These are phyloP conservation scores for Ptiloglossa arizonensis DNA, from an alignment of 1,140 invertebrate genomes.

Conservation along the genomic window DNA sequence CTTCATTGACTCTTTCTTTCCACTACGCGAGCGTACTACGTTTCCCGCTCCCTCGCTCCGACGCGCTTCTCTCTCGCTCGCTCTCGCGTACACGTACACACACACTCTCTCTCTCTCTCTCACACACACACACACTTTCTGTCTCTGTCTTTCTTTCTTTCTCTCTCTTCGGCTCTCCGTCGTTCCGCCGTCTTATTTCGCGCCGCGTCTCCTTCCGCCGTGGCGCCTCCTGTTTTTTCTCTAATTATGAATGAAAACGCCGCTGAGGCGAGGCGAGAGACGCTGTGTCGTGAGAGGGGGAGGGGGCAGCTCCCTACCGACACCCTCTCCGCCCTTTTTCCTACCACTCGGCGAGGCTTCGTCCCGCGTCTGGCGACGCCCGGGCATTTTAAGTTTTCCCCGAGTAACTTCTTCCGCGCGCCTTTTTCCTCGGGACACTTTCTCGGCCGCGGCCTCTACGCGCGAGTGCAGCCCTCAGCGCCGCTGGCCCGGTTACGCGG, in stretches of 20 bases:
- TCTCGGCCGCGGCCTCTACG: not conserved
- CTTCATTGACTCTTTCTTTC: conserved; percentile 83
- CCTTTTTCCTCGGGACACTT: conserved; percentile 26
- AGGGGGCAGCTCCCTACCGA: too few relatives aligned
- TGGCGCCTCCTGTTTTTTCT: conserved; percentile 73
- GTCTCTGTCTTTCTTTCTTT: not conserved
- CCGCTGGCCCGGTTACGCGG: conserved; percentile 31
- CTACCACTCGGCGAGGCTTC: not conserved
- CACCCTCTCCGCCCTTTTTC: not conserved
- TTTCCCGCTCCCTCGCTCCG: not conserved
- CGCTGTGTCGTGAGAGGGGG: too few relatives aligned
- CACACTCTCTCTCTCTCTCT: too few relatives aligned
- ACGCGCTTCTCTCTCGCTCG: not conserved
- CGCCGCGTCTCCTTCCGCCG: conserved; percentile 20
- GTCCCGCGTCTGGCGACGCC: not conserved
- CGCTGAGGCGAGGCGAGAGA: conserved; percentile 20
- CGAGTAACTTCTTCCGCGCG: not conserved
- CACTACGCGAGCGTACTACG: conserved; percentile 79
- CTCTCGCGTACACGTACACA: too few relatives aligned
- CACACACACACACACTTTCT: too few relatives aligned
- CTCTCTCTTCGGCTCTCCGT: conserved; percentile 1
- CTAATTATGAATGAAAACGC: conserved; percentile 82
- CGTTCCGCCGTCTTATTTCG: conserved; percentile 24
- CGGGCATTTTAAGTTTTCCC: conserved; percentile 11
- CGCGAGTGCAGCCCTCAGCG: not conserved